Percentiles rank a stretch among this genome's conserved stretches.
Evolutionary conservation across 23 tunicate species (phyloP).

Genomic region (Trididemnum clinides): DNA sequence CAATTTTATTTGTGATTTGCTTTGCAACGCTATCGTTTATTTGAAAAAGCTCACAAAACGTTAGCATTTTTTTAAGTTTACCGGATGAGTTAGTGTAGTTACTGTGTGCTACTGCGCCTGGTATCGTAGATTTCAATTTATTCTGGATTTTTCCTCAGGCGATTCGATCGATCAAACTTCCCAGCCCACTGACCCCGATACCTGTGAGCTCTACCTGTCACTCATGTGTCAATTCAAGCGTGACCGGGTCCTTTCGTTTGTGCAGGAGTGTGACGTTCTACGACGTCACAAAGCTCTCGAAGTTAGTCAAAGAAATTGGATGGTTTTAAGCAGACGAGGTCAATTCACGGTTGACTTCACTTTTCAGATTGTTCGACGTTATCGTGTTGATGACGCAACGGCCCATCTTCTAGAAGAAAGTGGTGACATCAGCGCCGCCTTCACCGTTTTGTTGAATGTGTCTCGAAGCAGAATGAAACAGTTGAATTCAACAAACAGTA

Average conservation of each 20-base stretch:
- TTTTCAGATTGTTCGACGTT: conserved; percentile 69
- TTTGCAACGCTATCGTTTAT: too few relatives aligned
- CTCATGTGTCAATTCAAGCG: conserved; percentile 92
- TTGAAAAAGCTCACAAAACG: too few relatives aligned
- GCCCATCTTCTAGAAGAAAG: conserved; percentile 72
- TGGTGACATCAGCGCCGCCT: conserved; percentile 82
- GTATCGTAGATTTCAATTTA: too few relatives aligned
- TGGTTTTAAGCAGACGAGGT: neutral
- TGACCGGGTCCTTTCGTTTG: conserved; percentile 60
- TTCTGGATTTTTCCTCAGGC: too few relatives aligned
- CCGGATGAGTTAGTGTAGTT: too few relatives aligned
- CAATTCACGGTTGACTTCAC: neutral
- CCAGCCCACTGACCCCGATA: conserved; percentile 57
- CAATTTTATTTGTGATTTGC: too few relatives aligned
- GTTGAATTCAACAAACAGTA: neutral
- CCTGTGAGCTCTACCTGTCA: conserved; percentile 71
- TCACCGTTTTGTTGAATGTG: conserved; percentile 52
- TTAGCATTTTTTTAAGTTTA: too few relatives aligned
- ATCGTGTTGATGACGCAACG: conserved; percentile 90
- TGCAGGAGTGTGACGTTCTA: conserved; percentile 59
- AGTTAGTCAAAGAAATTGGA: conserved; percentile 48
- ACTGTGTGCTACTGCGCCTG: too few relatives aligned
- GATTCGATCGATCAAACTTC: neutral
- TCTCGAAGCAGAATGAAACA: conserved; percentile 51
- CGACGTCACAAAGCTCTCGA: conserved; percentile 75